phyloP scores from a whole-genome alignment of 2,888 invertebrate species.

The Lithophane leautieri region DNA sequence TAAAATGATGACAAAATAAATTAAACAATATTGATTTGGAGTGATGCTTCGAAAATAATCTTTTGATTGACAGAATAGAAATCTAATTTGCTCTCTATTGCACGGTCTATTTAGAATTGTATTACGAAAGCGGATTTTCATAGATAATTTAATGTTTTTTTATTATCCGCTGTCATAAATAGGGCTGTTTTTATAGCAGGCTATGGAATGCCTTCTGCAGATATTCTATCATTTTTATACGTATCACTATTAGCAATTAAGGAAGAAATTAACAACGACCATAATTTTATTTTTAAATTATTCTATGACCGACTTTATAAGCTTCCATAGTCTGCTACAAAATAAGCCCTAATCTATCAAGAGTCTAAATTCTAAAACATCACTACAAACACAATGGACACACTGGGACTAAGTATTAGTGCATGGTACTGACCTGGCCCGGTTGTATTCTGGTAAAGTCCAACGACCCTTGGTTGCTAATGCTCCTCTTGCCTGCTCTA shows the following conservation, averaged over 20 bases:
- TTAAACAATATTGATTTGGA: constrained; percentile 75
- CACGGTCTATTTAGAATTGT: constrained; percentile 67
- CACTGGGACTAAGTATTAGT: constrained; percentile 48
- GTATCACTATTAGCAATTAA: no score
- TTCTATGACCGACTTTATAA: no score
- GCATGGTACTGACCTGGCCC: constrained; percentile 86
- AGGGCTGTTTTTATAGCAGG: constrained; percentile 54
- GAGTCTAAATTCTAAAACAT: constrained; percentile 85
- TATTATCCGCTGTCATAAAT: constrained; percentile 76
- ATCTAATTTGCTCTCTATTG: constrained; percentile 75
- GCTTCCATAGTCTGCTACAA: constrained; percentile 24
- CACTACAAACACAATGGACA: constrained; percentile 81
- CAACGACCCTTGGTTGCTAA: constrained; percentile 87
- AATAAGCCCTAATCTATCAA: constrained; percentile 64
- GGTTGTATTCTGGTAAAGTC: constrained; percentile 87
- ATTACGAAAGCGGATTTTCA: constrained; percentile 75
- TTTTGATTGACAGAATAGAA: constrained; percentile 70
- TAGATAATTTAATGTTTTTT: constrained; percentile 17
- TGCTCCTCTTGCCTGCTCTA: constrained; percentile 95
- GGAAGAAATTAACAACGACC: no score
- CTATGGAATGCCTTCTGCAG: constrained; percentile 1
- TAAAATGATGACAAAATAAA: constrained; percentile 69
- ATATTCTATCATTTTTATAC: neutral
- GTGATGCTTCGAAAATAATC: constrained; percentile 83
- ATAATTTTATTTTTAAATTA: no score